These are phyloP conservation scores for Coranthus polyacanthus DNA, from an alignment of 2,797 vertebrate genomes.

Conservation along the genomic window DNA sequence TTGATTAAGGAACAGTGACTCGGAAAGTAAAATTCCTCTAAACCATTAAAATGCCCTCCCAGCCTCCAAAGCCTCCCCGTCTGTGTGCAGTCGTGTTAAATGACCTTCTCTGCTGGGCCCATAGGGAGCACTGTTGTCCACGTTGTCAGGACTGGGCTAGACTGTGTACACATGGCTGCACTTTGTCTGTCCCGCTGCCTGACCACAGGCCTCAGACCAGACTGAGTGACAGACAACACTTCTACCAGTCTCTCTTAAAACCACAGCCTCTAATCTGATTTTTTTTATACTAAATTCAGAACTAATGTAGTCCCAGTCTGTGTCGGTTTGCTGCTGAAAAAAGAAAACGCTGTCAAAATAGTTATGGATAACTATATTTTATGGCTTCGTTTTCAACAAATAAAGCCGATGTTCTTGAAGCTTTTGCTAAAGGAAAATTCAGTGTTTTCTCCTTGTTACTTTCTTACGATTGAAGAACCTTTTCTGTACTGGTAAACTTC, in stretches of 20 bases:
- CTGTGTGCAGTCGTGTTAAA: conserved; percentile 29
- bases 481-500: not conserved
- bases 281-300: conserved; percentile 17
- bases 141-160: conserved; percentile 53
- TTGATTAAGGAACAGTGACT: conserved; percentile 20
- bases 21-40: conserved; percentile 15
- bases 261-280: conserved; percentile 33
- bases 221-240: conserved; percentile 53
- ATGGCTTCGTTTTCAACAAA: not conserved
- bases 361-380: not conserved
- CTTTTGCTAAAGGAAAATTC: not conserved
- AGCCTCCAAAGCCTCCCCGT: conserved; percentile 31
- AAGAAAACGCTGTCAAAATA: not conserved
- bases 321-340: conserved; percentile 15
- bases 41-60: conserved; percentile 44
- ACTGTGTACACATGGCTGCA: conserved; percentile 48
- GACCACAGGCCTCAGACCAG: conserved; percentile 68
- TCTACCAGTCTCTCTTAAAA: conserved; percentile 44
- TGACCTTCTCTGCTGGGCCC: conserved; percentile 65
- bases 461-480: not conserved
- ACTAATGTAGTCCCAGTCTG: conserved; percentile 29
- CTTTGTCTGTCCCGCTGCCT: conserved; percentile 43
- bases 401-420: not conserved
- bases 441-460: conserved; percentile 1
- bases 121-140: conserved; percentile 79